Conservation (phyloP, 1,140 invertebrate species). For the Brachionus plicatilis region DNA sequence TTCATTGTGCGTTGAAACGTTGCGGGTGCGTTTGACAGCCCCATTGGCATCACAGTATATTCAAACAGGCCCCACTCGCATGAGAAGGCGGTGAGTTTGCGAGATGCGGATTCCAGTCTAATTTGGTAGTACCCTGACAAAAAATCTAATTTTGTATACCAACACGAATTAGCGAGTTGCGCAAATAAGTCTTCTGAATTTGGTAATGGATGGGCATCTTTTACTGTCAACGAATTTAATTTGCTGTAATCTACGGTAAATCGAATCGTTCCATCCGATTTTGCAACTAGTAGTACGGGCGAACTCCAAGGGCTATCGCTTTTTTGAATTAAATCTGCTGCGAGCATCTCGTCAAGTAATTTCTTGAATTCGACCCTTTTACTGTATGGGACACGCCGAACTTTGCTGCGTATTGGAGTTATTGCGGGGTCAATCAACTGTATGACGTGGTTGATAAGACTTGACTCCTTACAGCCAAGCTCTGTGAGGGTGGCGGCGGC, state of each 20-base stretch:
- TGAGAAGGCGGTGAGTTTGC: no score
- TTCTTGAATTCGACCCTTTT: not conserved
- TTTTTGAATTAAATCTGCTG: not conserved
- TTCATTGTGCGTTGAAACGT: not conserved
- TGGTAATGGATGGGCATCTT: not conserved
- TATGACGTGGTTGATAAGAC: not conserved
- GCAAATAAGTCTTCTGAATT: not conserved
- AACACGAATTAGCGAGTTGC: not conserved
- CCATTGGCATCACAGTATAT: conserved; percentile 25
- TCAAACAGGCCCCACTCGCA: not conserved
- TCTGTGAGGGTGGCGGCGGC: not conserved
- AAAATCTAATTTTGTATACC: not conserved
- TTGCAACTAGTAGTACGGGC: not conserved
- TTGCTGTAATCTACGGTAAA: no score
- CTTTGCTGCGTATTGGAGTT: not conserved
- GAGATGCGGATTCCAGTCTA: no score
- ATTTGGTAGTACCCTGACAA: not conserved
- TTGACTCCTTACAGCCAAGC: not conserved
- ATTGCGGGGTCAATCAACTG: not conserved
- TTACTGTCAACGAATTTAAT: not conserved
- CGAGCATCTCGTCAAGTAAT: not conserved
- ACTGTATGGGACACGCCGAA: not conserved
- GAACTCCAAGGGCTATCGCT: not conserved
- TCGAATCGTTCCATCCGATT: no score
- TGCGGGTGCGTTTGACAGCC: not conserved